These are phyloP conservation scores for Ophion ellenae DNA, from an alignment of 2,888 invertebrate species.

Conservation along the genomic window DNA sequence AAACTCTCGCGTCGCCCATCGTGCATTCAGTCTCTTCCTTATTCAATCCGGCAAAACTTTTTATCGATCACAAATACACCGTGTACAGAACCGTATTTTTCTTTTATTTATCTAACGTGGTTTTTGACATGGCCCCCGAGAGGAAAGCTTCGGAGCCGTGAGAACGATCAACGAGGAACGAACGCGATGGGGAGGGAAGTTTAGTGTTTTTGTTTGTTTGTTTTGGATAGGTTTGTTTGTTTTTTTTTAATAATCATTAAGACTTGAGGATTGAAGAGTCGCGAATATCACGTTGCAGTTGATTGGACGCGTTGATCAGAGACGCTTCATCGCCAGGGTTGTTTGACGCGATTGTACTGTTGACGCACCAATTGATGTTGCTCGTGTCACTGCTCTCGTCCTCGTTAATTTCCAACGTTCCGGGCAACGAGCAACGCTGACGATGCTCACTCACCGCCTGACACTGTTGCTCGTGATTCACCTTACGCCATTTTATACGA, in stretches of 20 bases:
- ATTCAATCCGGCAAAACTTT: constrained; percentile 9
- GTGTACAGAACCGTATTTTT: neutral
- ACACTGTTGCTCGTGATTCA: constrained; percentile 96
- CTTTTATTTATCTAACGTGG: constrained; percentile 1
- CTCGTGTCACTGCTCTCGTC: constrained; percentile 83
- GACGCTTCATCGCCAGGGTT: constrained; percentile 38
- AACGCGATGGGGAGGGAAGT: constrained; percentile 48
- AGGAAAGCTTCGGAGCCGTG: constrained; percentile 26
- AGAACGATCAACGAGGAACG: constrained; percentile 53
- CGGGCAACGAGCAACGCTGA: constrained; percentile 79
- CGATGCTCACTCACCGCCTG: constrained; percentile 88
- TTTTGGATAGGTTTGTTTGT: constrained; percentile 1
- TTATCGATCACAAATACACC: constrained; percentile 26
- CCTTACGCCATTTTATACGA: constrained; percentile 98
- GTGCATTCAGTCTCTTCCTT: neutral
- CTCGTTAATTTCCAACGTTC: constrained; percentile 82
- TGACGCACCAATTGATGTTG: constrained; percentile 81
- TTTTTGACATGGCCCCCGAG: neutral
- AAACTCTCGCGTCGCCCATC: neutral
- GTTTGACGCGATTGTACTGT: constrained; percentile 20
- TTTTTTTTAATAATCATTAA: constrained; percentile 34
- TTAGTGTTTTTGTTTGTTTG: constrained; percentile 27
- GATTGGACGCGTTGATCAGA: constrained; percentile 29
- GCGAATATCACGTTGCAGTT: constrained; percentile 43
- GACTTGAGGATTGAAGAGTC: constrained; percentile 54